Base-by-base conservation (phyloP, 2,888 invertebrate species). In the Opisthograptis luteolata region DNA sequence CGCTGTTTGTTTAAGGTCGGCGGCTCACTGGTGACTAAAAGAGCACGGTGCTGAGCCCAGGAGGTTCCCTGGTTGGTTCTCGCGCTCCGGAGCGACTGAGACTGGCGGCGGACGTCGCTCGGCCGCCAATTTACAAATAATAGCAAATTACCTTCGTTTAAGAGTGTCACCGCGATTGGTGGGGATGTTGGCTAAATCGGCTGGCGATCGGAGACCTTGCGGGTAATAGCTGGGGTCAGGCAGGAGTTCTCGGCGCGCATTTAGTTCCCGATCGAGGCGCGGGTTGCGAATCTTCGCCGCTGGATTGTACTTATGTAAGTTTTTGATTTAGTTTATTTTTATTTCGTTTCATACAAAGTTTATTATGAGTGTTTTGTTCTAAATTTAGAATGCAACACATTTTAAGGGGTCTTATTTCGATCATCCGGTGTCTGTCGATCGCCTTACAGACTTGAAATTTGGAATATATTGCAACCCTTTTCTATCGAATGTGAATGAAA, bases 61-160 rank as follows among this genome's bases (percentile, higher is more conserved):
- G 78, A 73, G 76, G 80, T 76, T 80, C 81, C 58, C 58, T 57
- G 58, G 61, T 53, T 45, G 39, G 50, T 51, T 50, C 48, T 83
- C 79, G 81, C 66, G 81, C 79, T 83, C 81, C 80, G 77, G 83
- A 76, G 69, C 79, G 81, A 88, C 88, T 88, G 87, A 72, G 81
- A 64, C 66, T 76, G 71, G 73, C 70, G 73, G 75, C 86, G 87
- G 86, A 84, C 84, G 87, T 80, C 68, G 79, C 79, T 78, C 79
- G 77, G 73, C 76, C 81, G 80, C 84, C 90, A 90, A 90, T 90
- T 90, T 90, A 87, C 89, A 84, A 88, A 87, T 88, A 87, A 87
- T 85, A 86, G 87, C 87, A 84, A 89, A 90, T 90, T 90, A 87
- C 88, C 87, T 84, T 85, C 87, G 88, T 89, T 88, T 87, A 89